Evolutionary conservation across 2,888 invertebrate species (phyloP), one percentile per base, ranked within the genome.

Genomic region (Patella depressa): DNA sequence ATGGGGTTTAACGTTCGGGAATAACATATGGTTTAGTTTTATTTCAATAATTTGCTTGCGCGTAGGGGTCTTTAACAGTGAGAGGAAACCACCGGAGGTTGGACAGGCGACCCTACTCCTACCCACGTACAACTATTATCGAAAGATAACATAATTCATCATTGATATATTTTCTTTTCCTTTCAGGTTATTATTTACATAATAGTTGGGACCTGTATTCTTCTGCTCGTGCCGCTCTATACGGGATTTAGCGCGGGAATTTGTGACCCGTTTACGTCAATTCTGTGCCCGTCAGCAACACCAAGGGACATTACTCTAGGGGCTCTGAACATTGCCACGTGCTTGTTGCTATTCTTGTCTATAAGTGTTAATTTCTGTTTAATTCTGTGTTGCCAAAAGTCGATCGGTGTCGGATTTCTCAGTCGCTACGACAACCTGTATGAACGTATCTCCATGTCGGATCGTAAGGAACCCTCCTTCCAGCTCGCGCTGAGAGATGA

Each of bases 371-470:
- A 65, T 24, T 65, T 65, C 14, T 65, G 65, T 65, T 24, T 65
- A 24, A 19, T 65, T 24, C 19, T 65, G 12, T 65, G 19, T 65
- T 65, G 65, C 65, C 65, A 65, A 24, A 65, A 65, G 24, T 24
- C 19, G 19, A 19, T 65, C 19, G 65, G 65, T 24, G 65, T 65
- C 9, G 65, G 65, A 65, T 65, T 65, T 65, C 14, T 65, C 19
- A 65, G 19, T 24, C 65, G 65, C 3, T 24, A 24, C 12, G 65
- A 65, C 65, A 65, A 65, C 24, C 24, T 65, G 24, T 65, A 65
- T 24, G 65, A 65, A 15, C 65, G 65, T 65, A 65, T 65, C 24
- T 65, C 65, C 24, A 65, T 65, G 65, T 65, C 65, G 65, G 65
- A 65, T 65, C 19, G 65, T 11, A 65, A 65, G 24, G 65, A 65